Conservation (phyloP, 2,113 vertebrate species). For the Tichodroma muraria region DNA sequence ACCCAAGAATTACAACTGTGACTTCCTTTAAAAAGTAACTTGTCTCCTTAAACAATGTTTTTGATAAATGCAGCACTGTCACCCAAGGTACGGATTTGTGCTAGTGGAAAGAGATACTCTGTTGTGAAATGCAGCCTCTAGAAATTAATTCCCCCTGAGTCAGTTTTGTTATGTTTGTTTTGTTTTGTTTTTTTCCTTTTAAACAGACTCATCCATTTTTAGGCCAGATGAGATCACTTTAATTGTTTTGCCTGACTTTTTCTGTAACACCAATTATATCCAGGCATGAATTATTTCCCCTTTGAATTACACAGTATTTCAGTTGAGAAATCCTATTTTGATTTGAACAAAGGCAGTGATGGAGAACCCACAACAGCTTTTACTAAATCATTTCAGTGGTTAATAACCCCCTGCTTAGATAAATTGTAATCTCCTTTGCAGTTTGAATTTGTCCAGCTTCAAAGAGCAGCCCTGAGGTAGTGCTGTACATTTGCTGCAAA, state of each 20-base stretch:
- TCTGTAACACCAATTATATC: neutral
- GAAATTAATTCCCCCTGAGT: neutral
- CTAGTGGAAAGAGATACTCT: neutral
- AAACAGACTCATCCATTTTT: neutral
- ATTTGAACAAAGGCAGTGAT: constrained; percentile 1
- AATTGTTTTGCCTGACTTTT: constrained; percentile 36
- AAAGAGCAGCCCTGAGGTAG: neutral
- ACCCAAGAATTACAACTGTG: neutral
- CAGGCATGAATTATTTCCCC: neutral
- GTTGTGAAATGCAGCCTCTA: neutral
- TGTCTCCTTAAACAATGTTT: neutral
- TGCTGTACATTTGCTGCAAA: neutral
- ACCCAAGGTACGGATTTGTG: neutral
- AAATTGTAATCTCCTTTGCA: neutral
- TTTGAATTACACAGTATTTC: neutral
- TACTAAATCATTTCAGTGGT: neutral
- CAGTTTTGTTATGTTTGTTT: neutral
- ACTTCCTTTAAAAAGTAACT: neutral
- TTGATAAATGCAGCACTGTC: neutral
- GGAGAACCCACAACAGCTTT: neutral
- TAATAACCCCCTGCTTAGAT: constrained; percentile 19
- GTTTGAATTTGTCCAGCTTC: neutral
- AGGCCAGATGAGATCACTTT: neutral
- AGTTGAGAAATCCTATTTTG: constrained; percentile 2
- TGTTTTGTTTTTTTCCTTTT: neutral